phyloP scores from a whole-genome alignment of 2,797 vertebrate species.

The Sebastes itinus region DNA sequence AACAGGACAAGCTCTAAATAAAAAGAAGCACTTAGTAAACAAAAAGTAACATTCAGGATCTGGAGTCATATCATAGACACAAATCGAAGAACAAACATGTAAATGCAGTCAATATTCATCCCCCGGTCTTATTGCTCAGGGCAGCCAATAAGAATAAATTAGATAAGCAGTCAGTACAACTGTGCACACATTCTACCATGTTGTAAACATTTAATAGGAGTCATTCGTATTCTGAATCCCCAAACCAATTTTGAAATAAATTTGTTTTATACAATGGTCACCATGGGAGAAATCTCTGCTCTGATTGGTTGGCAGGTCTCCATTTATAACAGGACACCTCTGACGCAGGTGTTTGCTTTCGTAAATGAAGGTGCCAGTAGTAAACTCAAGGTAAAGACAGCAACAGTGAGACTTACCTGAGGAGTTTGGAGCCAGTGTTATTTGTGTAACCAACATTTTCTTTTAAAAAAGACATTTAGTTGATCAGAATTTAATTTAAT shows the following conservation, averaged over 20 bases:
- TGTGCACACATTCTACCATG: not conserved
- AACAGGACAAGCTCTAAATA: conserved; percentile 22
- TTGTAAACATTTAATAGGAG: not conserved
- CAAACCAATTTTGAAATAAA: not conserved
- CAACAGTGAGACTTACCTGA: not conserved
- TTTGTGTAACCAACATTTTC: not conserved
- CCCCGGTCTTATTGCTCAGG: not conserved
- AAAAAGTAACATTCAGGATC: not conserved
- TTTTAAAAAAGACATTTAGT: too few species aligned
- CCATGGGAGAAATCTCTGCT: not conserved
- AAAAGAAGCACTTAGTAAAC: not conserved
- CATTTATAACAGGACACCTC: not conserved
- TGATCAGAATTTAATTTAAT: not conserved
- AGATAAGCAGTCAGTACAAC: not conserved
- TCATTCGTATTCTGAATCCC: not conserved
- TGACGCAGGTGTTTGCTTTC: not conserved
- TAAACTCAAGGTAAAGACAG: not conserved
- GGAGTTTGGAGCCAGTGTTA: not conserved
- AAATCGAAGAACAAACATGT: not conserved
- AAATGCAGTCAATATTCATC: not conserved
- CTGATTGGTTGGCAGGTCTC: not conserved
- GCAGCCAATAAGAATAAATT: not conserved
- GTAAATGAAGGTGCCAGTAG: not conserved
- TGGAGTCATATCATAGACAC: not conserved
- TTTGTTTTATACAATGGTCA: not conserved